phyloP scores from a whole-genome alignment of 1,140 invertebrate species.

The Vollenhovia emeryi region DNA sequence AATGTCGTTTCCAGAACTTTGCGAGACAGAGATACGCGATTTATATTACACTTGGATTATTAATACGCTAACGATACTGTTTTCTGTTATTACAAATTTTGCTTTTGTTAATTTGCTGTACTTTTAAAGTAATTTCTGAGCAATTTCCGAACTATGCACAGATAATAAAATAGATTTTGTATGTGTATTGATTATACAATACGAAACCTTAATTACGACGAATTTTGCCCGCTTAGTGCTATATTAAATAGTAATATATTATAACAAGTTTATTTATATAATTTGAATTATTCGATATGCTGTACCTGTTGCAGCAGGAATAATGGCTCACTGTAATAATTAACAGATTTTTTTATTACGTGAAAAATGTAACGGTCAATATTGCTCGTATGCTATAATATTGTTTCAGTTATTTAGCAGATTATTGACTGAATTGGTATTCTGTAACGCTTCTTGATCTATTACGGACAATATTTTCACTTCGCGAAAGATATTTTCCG shows the following conservation, averaged over 20 bases:
- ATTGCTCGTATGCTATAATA: not conserved
- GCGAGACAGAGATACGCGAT: not conserved
- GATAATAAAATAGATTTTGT: constrained; percentile 4
- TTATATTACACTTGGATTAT: not conserved
- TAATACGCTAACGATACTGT: not conserved
- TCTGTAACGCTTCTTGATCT: not conserved
- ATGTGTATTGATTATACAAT: not conserved
- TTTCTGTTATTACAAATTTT: not conserved
- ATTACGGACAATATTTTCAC: constrained; percentile 22
- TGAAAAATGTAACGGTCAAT: not conserved
- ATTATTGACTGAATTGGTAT: not conserved
- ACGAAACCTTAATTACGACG: not conserved
- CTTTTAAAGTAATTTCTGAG: not conserved
- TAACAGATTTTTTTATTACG: not conserved
- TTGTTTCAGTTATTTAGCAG: not conserved
- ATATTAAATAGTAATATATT: not conserved
- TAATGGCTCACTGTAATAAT: not conserved
- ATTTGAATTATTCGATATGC: not conserved
- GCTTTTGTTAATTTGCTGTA: not conserved
- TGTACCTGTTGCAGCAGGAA: not conserved
- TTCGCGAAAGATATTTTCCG: constrained; percentile 20
- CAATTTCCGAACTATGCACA: not conserved
- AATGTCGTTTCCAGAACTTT: not conserved
- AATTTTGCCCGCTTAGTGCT: not conserved
- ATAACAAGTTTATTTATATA: constrained; percentile 2